These are phyloP conservation scores for Polyergus mexicanus DNA, from an alignment of 1,140 invertebrate species.

Conservation along the genomic window DNA sequence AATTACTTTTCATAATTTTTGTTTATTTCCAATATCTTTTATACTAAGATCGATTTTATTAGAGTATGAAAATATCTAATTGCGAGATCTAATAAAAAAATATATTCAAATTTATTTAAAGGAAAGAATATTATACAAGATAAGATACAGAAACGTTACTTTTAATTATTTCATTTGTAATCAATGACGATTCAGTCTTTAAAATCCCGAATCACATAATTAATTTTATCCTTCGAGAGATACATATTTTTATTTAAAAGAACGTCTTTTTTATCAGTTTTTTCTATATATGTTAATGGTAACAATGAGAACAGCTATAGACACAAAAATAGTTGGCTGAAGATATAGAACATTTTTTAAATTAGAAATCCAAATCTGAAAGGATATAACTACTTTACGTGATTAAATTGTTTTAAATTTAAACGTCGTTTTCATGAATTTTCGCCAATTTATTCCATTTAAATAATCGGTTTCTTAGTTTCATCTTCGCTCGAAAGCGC, in stretches of 20 bases:
- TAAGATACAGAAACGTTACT: not conserved
- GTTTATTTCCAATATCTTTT: not conserved
- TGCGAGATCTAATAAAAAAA: not conserved
- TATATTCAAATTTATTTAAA: not conserved
- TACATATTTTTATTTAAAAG: not conserved
- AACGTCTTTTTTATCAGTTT: not conserved
- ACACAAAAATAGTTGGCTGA: not conserved
- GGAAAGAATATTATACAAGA: not conserved
- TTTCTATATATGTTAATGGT: not conserved
- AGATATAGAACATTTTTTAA: not conserved
- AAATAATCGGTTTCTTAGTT: not conserved
- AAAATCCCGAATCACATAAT: not conserved
- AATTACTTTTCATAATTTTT: not conserved
- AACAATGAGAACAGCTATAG: not conserved
- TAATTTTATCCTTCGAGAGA: not conserved
- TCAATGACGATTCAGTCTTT: not conserved
- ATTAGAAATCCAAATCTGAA: not conserved
- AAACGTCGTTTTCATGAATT: not conserved
- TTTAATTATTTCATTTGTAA: not conserved
- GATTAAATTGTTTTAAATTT: not conserved
- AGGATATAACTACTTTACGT: not conserved
- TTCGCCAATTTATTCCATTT: not conserved
- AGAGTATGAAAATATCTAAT: not conserved
- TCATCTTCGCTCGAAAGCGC: constrained; percentile 6
- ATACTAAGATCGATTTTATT: not conserved